A percentile compares a stretch with the other conserved stretches of the same genome.
Conservation (phyloP, 2,113 vertebrate genomes). For the Macquaria ambigua region DNA sequence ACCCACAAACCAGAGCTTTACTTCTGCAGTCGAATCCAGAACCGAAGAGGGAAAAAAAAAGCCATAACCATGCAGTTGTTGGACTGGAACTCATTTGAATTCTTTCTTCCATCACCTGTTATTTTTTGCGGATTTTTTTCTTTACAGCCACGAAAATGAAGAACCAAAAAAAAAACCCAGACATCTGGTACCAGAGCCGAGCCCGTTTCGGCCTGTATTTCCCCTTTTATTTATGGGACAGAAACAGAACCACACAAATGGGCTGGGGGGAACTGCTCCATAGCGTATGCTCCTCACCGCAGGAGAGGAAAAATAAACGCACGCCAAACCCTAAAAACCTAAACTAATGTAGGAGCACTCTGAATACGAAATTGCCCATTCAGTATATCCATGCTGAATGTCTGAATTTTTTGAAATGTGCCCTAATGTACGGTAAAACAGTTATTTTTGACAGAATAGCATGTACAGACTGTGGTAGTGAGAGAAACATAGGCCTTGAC, state of each 20-base stretch:
- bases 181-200: conserved; percentile 67
- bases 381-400: conserved; percentile 50
- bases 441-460: conserved; percentile 55
- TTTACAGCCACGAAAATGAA: conserved; percentile 36
- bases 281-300: conserved; percentile 60
- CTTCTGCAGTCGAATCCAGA: conserved; percentile 47
- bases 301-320: conserved; percentile 78
- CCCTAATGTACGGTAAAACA: conserved; percentile 62
- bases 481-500: conserved; percentile 23
- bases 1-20: conserved; percentile 65
- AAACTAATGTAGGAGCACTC: conserved; percentile 67
- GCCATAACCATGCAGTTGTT: conserved; percentile 23
- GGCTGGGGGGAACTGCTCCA: conserved; percentile 63
- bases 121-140: conserved; percentile 31
- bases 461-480: conserved; percentile 29
- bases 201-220: conserved; percentile 47
- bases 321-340: conserved; percentile 73
- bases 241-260: conserved; percentile 75
- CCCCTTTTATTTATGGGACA: conserved; percentile 74
- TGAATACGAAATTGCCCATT: conserved; percentile 65
- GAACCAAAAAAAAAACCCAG: conserved; percentile 25
- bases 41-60: conserved; percentile 13
- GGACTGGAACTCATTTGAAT: conserved; percentile 37
- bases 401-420: conserved; percentile 57
- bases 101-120: conserved; percentile 62